These are phyloP conservation scores for Zaprionus tsacasi DNA, from an alignment of 1,140 invertebrate species.

Conservation along the genomic window DNA sequence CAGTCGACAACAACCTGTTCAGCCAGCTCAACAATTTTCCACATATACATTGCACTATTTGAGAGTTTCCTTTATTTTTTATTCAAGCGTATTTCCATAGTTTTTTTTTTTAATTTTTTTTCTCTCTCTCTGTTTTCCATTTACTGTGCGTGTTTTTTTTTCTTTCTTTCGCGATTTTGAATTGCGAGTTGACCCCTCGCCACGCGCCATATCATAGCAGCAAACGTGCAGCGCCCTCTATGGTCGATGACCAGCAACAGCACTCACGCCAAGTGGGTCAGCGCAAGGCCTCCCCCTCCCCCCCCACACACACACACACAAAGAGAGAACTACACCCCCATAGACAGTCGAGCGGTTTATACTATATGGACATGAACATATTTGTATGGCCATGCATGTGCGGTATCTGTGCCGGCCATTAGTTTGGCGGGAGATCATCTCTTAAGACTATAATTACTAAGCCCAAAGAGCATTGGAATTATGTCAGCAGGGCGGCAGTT, in stretches of 20 bases:
- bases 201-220: constrained; percentile 6
- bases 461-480: background rate
- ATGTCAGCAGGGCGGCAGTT: background rate
- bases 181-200: constrained; percentile 71
- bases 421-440: constrained; percentile 49
- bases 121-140: constrained; percentile 16
- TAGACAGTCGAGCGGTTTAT: constrained; percentile 14
- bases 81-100: constrained; percentile 11
- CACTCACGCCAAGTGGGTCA: constrained; percentile 53
- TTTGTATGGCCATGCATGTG: constrained; percentile 38
- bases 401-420: constrained; percentile 45
- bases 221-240: constrained; percentile 8
- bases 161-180: constrained; percentile 52
- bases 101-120: background rate
- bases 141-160: constrained; percentile 17
- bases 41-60: constrained; percentile 3
- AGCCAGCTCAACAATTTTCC: constrained; percentile 54
- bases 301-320: constrained; percentile 9
- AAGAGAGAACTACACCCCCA: background rate
- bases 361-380: constrained; percentile 26
- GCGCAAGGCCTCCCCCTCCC: constrained; percentile 6
- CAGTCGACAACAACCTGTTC: constrained; percentile 49
- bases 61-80: constrained; percentile 10
- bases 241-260: constrained; percentile 38
- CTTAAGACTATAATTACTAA: constrained; percentile 43